These are phyloP conservation scores for Anastatus disparis DNA, from an alignment of 1,140 invertebrate genomes.

Conservation along the genomic window DNA sequence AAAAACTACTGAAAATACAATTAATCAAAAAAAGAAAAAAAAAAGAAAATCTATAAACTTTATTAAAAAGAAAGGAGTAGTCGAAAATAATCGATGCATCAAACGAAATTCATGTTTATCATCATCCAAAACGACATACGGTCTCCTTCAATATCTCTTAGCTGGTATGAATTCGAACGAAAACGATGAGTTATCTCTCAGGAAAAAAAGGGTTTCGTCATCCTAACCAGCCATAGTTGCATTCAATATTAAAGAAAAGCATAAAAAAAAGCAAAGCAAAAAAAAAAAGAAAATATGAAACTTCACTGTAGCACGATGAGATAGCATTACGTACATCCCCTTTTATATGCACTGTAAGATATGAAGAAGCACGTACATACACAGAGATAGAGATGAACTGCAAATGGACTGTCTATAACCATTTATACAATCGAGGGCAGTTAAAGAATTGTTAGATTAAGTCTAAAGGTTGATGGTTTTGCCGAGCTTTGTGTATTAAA, in stretches of 20 bases:
- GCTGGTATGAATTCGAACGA: too few species aligned
- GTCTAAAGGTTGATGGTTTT: too few species aligned
- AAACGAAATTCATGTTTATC: neutral
- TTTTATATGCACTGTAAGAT: neutral
- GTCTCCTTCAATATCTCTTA: neutral
- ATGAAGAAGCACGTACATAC: neutral
- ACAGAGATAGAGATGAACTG: slow-evolving; percentile 30
- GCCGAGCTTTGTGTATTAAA: too few species aligned
- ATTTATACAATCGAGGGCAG: slow-evolving; percentile 16
- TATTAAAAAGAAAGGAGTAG: too few species aligned
- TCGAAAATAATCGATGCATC: too few species aligned
- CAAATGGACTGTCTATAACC: slow-evolving; percentile 39
- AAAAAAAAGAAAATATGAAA: neutral
- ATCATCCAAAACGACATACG: neutral
- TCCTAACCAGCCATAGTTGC: neutral
- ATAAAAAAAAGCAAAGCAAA: neutral
- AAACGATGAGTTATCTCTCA: slow-evolving; percentile 22
- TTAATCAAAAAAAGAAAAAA: slow-evolving; percentile 2
- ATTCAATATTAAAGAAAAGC: slow-evolving; percentile 2
- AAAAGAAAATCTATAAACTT: too few species aligned
- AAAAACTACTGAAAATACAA: neutral
- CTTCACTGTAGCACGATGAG: neutral
- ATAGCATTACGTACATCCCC: neutral
- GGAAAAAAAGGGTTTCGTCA: slow-evolving; percentile 37
- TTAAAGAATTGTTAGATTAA: slow-evolving; percentile 52